phyloP scores from a whole-genome alignment of 2,797 vertebrate genomes.

The Anguilla marmorata region DNA sequence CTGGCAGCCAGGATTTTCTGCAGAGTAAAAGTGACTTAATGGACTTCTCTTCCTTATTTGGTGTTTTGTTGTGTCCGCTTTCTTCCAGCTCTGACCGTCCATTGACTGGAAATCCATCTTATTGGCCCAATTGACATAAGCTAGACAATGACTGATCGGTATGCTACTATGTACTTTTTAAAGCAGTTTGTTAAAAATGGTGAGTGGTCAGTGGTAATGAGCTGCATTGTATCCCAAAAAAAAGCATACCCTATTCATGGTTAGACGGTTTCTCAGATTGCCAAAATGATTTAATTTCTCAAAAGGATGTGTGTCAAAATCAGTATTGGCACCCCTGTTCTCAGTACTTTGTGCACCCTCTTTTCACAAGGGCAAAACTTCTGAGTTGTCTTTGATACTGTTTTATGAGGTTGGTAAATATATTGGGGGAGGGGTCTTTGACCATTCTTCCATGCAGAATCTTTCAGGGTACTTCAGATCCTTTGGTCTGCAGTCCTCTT shows the following conservation, averaged over 20 bases:
- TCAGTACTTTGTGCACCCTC: neutral
- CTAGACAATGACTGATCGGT: conserved; percentile 2
- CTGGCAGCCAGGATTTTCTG: conserved; percentile 33
- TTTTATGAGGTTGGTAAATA: neutral
- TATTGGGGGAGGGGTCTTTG: neutral
- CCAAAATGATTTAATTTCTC: neutral
- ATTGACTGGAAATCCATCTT: neutral
- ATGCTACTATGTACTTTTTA: neutral
- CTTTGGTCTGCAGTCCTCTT: too few species aligned
- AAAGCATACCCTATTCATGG: neutral
- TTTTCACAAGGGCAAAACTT: neutral
- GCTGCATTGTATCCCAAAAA: too few species aligned
- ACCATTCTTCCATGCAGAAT: too few species aligned
- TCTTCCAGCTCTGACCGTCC: neutral
- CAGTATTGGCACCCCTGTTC: neutral
- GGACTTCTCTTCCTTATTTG: conserved; percentile 34
- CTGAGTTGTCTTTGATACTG: neutral
- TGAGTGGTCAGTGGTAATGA: neutral
- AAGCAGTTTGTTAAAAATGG: neutral
- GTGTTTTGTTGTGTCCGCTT: conserved; percentile 31
- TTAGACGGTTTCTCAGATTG: neutral
- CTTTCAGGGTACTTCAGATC: too few species aligned
- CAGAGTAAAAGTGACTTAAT: conserved; percentile 32
- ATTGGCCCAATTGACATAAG: neutral
- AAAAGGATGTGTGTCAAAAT: neutral